These are phyloP conservation scores for Calliphora vomitoria DNA, from an alignment of 2,888 invertebrate genomes.

Conservation along the genomic window DNA sequence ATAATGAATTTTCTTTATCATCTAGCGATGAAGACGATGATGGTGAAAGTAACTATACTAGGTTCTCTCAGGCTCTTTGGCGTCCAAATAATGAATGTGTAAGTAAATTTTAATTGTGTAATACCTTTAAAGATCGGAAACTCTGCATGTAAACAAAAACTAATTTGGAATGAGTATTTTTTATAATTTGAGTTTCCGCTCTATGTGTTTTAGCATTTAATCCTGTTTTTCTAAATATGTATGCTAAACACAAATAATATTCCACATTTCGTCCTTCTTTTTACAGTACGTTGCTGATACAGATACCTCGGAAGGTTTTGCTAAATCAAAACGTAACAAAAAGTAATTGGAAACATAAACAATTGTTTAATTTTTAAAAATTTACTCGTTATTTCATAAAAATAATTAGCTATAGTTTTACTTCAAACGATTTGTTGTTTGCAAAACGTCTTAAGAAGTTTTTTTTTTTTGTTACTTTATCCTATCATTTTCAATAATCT, in stretches of 20 bases:
- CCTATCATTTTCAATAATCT: not conserved
- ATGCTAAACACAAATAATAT: no score
- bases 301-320: slow-evolving; percentile 64
- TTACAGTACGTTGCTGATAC: slow-evolving; percentile 60
- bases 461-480: not conserved
- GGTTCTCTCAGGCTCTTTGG: slow-evolving; percentile 39
- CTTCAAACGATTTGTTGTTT: slow-evolving; percentile 23
- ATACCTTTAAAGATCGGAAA: not conserved
- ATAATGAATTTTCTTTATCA: slow-evolving; percentile 42
- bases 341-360: slow-evolving; percentile 19
- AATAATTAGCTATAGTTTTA: not conserved
- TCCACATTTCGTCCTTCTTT: not conserved
- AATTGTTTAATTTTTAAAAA: slow-evolving; percentile 20
- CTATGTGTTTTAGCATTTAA: no score
- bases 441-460: slow-evolving; percentile 19
- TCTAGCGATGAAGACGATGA: slow-evolving; percentile 48
- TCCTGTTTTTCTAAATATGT: no score
- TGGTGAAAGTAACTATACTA: slow-evolving; percentile 10
- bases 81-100: slow-evolving; percentile 47
- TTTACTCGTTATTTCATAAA: not conserved
- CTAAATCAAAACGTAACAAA: slow-evolving; percentile 60
- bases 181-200: no score
- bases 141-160: no score
- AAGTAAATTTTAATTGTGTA: slow-evolving; percentile 5
- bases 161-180: no score